Evolutionary conservation across 2,888 invertebrate species (phyloP).

Genomic region (Hetaerina titia): DNA sequence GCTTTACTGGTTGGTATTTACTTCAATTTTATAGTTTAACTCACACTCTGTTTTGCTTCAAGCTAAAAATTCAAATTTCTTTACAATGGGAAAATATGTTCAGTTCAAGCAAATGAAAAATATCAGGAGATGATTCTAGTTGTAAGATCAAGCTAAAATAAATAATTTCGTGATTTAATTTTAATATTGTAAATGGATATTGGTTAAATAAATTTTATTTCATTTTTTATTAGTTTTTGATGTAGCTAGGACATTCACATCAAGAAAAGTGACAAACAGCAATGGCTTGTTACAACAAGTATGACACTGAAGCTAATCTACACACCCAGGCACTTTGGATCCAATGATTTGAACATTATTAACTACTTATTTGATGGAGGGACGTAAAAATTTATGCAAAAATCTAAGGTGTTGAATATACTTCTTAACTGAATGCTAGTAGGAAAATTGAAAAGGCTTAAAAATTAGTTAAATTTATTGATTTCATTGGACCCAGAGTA

Average conservation of each 20-base stretch:
- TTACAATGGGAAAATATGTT: background rate
- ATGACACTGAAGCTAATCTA: slow-evolving; percentile 65
- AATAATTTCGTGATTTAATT: background rate
- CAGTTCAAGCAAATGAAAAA: background rate
- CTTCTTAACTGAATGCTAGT: background rate
- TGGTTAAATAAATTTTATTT: background rate
- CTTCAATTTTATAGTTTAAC: background rate
- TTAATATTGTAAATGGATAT: background rate
- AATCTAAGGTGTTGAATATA: background rate
- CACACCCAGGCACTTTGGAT: slow-evolving; percentile 45
- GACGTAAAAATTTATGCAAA: background rate
- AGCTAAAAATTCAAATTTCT: background rate
- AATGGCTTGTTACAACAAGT: slow-evolving; percentile 1
- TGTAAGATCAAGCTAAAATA: background rate
- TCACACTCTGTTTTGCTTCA: background rate
- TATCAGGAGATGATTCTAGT: background rate
- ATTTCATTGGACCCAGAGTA: slow-evolving; percentile 43
- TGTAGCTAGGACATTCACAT: slow-evolving; percentile 51
- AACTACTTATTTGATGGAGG: background rate
- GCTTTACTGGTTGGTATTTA: no score
- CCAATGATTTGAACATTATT: background rate
- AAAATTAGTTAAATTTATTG: background rate
- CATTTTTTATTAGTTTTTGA: background rate
- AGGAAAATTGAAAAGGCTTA: background rate
- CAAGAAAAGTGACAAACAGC: slow-evolving; percentile 43